phyloP scores from a whole-genome alignment of 2,113 vertebrate species.

The Coturnix japonica region DNA sequence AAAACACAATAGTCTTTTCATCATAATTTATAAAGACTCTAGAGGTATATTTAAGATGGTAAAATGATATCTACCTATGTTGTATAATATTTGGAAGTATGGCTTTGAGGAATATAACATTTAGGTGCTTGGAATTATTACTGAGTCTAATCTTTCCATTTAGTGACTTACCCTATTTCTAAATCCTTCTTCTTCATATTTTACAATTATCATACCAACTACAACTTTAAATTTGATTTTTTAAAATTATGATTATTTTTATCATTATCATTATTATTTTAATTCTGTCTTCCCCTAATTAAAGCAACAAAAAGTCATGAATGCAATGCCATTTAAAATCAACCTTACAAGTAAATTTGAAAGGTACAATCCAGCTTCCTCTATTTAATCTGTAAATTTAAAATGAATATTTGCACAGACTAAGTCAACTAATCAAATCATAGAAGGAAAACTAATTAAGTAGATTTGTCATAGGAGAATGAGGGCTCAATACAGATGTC shows the following conservation, averaged over 20 bases:
- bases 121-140: background rate
- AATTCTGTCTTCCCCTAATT: background rate
- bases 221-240: background rate
- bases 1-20: background rate
- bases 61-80: background rate
- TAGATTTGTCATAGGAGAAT: constrained; percentile 1
- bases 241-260: background rate
- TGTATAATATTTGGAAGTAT: background rate
- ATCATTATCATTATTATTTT: too few relatives aligned
- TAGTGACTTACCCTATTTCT: background rate
- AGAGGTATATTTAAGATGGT: background rate
- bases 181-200: background rate
- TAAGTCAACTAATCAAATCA: constrained; percentile 24
- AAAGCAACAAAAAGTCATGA: background rate
- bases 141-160: background rate
- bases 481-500: background rate
- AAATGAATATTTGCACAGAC: constrained; percentile 14
- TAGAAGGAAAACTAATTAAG: constrained; percentile 31
- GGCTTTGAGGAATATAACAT: background rate
- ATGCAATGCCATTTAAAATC: background rate
- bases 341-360: background rate
- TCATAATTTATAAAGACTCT: background rate
- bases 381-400: constrained; percentile 18
- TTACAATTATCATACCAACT: background rate
- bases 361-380: background rate